A percentile compares a stretch with the other conserved stretches of the same genome.
phyloP scores from a whole-genome alignment of 2,888 invertebrate genomes.

The Pilophorus perplexus region DNA sequence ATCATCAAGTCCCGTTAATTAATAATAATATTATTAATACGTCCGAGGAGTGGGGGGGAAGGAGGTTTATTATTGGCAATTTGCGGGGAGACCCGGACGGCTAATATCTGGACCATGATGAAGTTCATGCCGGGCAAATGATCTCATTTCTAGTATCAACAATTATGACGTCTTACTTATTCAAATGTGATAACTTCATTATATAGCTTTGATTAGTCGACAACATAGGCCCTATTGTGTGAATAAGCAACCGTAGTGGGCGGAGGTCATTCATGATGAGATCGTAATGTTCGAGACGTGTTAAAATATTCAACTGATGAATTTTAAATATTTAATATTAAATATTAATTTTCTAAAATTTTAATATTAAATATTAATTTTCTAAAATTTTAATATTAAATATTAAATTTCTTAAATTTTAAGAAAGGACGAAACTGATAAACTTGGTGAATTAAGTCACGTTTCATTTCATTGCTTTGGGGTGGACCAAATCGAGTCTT shows the following conservation, averaged over 20 bases:
- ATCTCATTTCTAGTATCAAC: slow-evolving; percentile 26
- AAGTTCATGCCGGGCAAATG: slow-evolving; percentile 1
- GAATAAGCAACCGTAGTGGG: slow-evolving; percentile 29
- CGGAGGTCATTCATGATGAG: background rate
- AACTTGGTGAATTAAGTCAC: too few species aligned
- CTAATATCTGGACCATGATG: background rate
- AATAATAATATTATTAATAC: slow-evolving; percentile 38
- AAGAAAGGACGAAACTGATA: too few species aligned
- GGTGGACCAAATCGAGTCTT: too few species aligned
- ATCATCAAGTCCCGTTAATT: slow-evolving; percentile 35
- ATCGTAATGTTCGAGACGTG: too few species aligned
- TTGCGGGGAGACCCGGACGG: background rate
- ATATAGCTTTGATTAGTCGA: slow-evolving; percentile 31
- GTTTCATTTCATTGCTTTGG: too few species aligned
- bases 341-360: too few species aligned
- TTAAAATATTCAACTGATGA: too few species aligned
- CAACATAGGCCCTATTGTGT: slow-evolving; percentile 27
- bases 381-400: too few species aligned
- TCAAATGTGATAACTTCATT: slow-evolving; percentile 32
- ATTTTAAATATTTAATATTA: too few species aligned
- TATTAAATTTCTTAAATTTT: too few species aligned
- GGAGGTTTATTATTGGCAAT: slow-evolving; percentile 32
- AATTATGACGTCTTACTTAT: slow-evolving; percentile 24
- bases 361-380: too few species aligned
- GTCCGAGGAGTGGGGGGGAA: too few species aligned